phyloP scores from a whole-genome alignment of 2,113 vertebrate species.

The Tragelaphus imberbis region DNA sequence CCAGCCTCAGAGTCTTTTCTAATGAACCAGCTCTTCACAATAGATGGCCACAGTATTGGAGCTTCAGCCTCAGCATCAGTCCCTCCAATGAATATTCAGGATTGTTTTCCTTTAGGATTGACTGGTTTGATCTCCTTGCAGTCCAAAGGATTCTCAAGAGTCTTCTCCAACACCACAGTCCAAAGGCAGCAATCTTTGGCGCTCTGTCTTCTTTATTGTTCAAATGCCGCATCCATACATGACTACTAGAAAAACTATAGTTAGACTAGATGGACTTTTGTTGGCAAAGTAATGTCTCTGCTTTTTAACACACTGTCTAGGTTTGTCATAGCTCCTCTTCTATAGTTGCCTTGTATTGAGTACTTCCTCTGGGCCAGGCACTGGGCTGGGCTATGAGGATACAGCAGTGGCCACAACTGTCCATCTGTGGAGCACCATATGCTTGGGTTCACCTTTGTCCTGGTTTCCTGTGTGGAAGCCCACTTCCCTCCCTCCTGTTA shows the following conservation, averaged over 20 bases:
- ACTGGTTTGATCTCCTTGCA: background rate
- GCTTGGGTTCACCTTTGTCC: background rate
- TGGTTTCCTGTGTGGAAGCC: background rate
- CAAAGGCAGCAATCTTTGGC: rapidly evolving
- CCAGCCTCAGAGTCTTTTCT: background rate
- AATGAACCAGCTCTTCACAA: background rate
- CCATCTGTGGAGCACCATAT: background rate
- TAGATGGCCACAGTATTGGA: background rate
- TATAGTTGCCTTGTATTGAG: background rate
- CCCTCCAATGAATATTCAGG: background rate
- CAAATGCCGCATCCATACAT: background rate
- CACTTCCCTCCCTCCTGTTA: background rate
- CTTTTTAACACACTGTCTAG: background rate
- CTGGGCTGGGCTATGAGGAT: too few species aligned
- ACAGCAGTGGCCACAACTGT: background rate
- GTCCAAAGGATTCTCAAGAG: background rate
- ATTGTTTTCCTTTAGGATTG: background rate
- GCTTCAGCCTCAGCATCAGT: background rate
- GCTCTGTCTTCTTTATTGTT: background rate
- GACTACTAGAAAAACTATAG: background rate
- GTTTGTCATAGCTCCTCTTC: background rate
- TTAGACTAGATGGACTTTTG: background rate
- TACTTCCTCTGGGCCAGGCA: background rate
- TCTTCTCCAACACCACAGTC: background rate
- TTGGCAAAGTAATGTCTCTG: background rate